Evolutionary conservation across 2,888 invertebrate species (phyloP).

Genomic region (Callinectes sapidus): DNA sequence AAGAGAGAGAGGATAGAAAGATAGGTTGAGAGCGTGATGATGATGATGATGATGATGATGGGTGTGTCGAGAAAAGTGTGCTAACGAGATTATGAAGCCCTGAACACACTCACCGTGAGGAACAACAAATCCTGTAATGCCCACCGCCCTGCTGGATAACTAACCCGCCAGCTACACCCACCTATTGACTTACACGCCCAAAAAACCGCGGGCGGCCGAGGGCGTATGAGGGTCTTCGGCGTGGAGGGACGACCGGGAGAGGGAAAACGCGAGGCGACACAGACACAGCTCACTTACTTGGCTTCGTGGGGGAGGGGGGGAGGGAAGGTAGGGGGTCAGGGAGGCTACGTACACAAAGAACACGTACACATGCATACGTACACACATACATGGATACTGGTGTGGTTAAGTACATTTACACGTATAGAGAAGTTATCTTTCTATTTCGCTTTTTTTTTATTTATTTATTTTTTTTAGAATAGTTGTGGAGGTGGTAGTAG

Average conservation of each 20-base stretch:
- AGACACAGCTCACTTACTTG: too few species aligned
- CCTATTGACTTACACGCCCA: slow-evolving; percentile 51
- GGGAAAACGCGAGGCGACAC: neutral
- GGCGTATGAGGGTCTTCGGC: slow-evolving; percentile 20
- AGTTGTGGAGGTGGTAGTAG: neutral
- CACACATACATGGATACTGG: too few species aligned
- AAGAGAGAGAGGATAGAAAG: neutral
- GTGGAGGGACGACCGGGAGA: neutral
- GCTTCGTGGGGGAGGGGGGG: too few species aligned
- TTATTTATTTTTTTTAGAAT: too few species aligned
- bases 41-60: too few species aligned
- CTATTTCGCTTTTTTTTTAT: too few species aligned
- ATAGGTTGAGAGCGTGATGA: too few species aligned
- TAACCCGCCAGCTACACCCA: slow-evolving; percentile 48
- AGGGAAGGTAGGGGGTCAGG: too few species aligned
- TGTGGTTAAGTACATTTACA: too few species aligned
- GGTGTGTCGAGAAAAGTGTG: slow-evolving; percentile 50
- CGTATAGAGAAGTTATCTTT: too few species aligned
- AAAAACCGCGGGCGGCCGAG: slow-evolving; percentile 44
- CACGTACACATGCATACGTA: too few species aligned
- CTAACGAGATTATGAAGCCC: slow-evolving; percentile 45
- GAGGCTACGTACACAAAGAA: too few species aligned
- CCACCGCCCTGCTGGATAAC: neutral
- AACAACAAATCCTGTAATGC: slow-evolving; percentile 43
- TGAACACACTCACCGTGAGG: neutral